Percentiles rank a stretch among this genome's conserved stretches.
These are phyloP conservation scores for Beaufortia kweichowensis DNA, from an alignment of 2,113 vertebrate genomes.

Conservation along the genomic window DNA sequence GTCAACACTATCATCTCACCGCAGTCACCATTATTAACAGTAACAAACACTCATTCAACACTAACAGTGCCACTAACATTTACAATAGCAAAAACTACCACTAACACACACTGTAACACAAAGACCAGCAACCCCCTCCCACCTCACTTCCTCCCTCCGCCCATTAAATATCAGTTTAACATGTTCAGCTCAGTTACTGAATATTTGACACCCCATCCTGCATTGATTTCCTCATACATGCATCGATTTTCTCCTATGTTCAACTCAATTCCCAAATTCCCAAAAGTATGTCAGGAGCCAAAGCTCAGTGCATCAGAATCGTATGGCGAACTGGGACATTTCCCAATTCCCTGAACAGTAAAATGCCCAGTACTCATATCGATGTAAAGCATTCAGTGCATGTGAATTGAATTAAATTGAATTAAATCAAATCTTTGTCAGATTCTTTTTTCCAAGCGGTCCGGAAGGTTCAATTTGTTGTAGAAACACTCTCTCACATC, in stretches of 20 bases:
- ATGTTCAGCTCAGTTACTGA: constrained; percentile 34
- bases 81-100: background rate
- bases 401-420: too few relatives aligned
- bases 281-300: constrained; percentile 7
- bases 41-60: too few relatives aligned
- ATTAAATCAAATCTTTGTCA: background rate
- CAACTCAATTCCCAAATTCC: background rate
- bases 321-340: background rate
- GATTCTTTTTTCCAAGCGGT: background rate
- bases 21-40: too few relatives aligned
- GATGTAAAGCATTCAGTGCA: background rate
- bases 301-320: constrained; percentile 2
- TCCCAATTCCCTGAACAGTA: background rate
- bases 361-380: background rate
- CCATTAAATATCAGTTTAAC: constrained; percentile 6
- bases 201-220: constrained; percentile 22
- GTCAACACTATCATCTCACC: background rate
- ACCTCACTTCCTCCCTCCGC: background rate
- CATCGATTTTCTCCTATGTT: constrained; percentile 23
- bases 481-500: background rate
- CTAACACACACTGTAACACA: background rate
- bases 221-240: constrained; percentile 34
- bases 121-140: background rate
- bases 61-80: too few relatives aligned
- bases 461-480: background rate